These are phyloP conservation scores for Drosophila kepulauana DNA, from an alignment of 1,140 invertebrate species.

Conservation along the genomic window DNA sequence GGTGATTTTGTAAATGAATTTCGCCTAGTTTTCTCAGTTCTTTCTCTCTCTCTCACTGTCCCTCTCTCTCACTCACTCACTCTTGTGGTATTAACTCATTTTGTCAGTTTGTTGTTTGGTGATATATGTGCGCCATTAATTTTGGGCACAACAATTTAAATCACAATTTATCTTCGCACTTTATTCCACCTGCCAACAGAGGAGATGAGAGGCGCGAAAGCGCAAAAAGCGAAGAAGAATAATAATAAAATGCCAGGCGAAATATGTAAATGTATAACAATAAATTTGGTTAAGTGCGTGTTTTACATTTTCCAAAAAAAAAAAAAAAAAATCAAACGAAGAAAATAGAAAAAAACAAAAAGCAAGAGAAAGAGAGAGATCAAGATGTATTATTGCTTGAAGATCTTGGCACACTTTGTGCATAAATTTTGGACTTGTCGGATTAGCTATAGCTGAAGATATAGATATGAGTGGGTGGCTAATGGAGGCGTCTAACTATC, in stretches of 20 bases:
- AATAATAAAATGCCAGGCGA: conserved; percentile 53
- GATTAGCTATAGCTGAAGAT: not conserved
- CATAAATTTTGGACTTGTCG: conserved; percentile 52
- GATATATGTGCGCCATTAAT: conserved; percentile 34
- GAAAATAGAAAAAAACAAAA: conserved; percentile 11
- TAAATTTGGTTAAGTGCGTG: conserved; percentile 61
- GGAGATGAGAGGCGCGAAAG: not conserved
- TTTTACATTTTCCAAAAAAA: conserved; percentile 48
- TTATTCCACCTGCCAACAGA: conserved; percentile 38
- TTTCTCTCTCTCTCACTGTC: not conserved
- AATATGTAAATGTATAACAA: conserved; percentile 69
- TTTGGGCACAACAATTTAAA: conserved; percentile 33
- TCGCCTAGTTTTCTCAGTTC: not conserved
- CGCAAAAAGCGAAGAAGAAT: conserved; percentile 2
- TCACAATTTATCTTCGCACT: conserved; percentile 40
- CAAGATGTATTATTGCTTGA: conserved; percentile 12
- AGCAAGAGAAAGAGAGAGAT: not conserved
- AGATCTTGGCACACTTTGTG: conserved; percentile 64
- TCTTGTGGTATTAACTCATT: not conserved
- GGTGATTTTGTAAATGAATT: not conserved
- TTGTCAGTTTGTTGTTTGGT: not conserved
- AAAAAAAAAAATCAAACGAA: not conserved
- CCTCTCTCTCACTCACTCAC: not conserved
- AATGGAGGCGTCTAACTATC: conserved; percentile 18
- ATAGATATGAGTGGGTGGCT: conserved; percentile 23